Conservation (phyloP, 2,113 vertebrate genomes). For the Triplophysa tibetana region DNA sequence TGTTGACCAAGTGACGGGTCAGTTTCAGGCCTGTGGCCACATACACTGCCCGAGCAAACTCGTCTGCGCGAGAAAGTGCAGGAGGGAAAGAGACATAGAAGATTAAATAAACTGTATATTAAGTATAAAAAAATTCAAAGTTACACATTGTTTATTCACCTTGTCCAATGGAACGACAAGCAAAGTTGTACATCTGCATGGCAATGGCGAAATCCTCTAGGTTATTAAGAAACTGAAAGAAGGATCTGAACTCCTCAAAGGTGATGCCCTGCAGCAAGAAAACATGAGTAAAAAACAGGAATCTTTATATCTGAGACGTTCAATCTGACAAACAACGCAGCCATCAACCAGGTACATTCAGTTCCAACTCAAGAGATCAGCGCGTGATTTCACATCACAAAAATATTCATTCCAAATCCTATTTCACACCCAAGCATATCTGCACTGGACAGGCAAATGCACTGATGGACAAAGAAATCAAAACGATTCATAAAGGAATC, state of each 20-base stretch:
- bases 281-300: slow-evolving; percentile 5
- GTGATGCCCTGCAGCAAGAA: slow-evolving; percentile 86
- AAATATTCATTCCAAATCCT: not conserved
- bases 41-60: slow-evolving; percentile 96
- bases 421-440: slow-evolving; percentile 1
- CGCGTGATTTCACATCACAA: not conserved
- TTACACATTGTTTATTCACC: slow-evolving; percentile 66
- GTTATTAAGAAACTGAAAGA: slow-evolving; percentile 99
- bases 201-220: slow-evolving; percentile 98
- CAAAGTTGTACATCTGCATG: slow-evolving; percentile 99
- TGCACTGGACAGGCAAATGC: not conserved
- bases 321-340: not conserved
- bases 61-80: slow-evolving; percentile 75
- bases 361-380: slow-evolving; percentile 23
- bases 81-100: not conserved
- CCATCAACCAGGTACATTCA: not conserved
- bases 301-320: not conserved
- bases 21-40: slow-evolving; percentile 96
- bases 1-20: slow-evolving; percentile 93
- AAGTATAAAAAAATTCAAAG: not conserved
- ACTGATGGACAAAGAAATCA: slow-evolving; percentile 3
- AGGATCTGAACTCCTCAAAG: slow-evolving; percentile 97
- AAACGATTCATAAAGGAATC: not conserved
- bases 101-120: not conserved
- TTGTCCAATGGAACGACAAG: slow-evolving; percentile 94